Percentiles rank a stretch among this genome's conserved stretches.
phyloP scores from a whole-genome alignment of 2,797 vertebrate species.

The Taeniopygia guttata region DNA sequence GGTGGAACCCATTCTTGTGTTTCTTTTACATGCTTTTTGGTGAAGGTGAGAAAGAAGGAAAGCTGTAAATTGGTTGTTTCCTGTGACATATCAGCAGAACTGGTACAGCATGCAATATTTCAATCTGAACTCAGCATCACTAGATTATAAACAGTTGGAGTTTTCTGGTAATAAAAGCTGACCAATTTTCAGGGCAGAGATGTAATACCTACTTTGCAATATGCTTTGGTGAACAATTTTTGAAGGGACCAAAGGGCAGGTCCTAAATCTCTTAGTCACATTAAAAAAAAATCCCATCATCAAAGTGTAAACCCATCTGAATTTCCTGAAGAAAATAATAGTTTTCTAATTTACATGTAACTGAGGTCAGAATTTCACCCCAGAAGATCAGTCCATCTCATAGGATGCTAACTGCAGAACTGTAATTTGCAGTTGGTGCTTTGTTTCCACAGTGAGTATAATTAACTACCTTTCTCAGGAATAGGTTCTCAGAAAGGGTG shows the following conservation, averaged over 20 bases:
- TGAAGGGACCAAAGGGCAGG: background rate
- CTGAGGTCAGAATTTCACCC: background rate
- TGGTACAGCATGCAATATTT: rapidly evolving
- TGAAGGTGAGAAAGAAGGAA: background rate
- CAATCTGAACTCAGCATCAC: background rate
- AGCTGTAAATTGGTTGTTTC: background rate
- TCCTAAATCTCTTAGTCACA: background rate
- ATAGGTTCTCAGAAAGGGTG: background rate
- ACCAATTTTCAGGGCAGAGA: background rate
- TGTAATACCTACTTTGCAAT: background rate
- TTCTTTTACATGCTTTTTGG: background rate
- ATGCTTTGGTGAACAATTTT: background rate
- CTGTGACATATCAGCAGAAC: background rate
- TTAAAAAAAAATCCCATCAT: background rate
- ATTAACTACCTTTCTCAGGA: background rate
- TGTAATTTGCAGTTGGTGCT: background rate
- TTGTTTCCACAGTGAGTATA: background rate
- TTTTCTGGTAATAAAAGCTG: background rate
- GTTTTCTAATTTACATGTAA: background rate
- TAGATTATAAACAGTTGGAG: background rate
- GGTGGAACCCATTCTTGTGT: background rate
- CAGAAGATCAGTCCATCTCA: background rate
- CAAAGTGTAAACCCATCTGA: background rate
- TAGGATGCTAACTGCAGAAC: background rate
- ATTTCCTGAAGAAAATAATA: background rate